These are phyloP conservation scores for Aphelinus atriplicis DNA, from an alignment of 1,140 invertebrate genomes.

Conservation along the genomic window DNA sequence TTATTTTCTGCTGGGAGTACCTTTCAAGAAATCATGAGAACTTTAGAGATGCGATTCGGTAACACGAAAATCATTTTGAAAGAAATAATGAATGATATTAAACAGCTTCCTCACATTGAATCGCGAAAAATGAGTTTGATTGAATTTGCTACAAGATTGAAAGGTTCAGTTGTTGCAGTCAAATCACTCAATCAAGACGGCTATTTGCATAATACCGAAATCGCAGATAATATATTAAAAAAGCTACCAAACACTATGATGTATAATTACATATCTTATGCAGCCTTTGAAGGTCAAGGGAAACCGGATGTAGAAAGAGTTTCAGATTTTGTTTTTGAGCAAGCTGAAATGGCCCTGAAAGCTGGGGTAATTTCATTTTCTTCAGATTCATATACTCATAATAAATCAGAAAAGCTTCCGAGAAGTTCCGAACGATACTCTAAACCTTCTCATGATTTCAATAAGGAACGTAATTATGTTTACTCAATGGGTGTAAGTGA, in stretches of 20 bases:
- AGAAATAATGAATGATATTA: constrained; percentile 2
- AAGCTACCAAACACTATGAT: constrained; percentile 1
- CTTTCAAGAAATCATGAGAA: neutral
- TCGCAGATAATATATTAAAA: neutral
- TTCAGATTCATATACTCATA: no score
- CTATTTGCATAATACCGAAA: constrained; percentile 1
- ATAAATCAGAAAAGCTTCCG: neutral
- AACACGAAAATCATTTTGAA: neutral
- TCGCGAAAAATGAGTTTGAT: no score
- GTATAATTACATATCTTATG: neutral
- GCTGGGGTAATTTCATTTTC: neutral
- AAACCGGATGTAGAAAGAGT: constrained; percentile 3
- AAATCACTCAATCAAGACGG: neutral
- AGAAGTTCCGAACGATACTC: no score
- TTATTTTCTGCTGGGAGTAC: neutral
- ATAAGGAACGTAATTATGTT: neutral
- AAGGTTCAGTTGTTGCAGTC: neutral
- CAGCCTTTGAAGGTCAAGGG: neutral
- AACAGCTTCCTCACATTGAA: constrained; percentile 8
- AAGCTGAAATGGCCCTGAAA: neutral
- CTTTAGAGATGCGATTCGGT: constrained; percentile 1
- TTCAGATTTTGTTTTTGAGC: constrained; percentile 1
- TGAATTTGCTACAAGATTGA: neutral
- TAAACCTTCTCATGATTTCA: no score
- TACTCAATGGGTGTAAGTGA: neutral